Evolutionary conservation across 2,797 vertebrate genomes (phyloP).

Genomic region (Somateria mollissima): DNA sequence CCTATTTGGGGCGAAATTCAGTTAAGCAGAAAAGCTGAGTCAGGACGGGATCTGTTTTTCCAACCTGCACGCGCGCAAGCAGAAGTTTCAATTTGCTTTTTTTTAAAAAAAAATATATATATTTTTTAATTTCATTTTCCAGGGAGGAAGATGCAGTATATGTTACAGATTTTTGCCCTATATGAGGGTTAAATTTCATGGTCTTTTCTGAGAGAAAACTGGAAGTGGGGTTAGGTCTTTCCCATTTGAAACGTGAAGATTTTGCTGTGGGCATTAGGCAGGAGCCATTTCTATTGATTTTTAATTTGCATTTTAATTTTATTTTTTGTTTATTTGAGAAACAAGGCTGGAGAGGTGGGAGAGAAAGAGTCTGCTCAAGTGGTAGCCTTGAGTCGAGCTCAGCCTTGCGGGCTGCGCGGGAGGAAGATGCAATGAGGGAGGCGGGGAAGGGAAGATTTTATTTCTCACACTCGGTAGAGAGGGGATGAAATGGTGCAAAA

Average conservation of each 20-base stretch:
- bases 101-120: no score
- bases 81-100: not conserved
- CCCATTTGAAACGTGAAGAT: not conserved
- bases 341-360: not conserved
- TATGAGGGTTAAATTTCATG: not conserved
- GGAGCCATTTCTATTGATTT: accelerated
- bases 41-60: not conserved
- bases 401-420: not conserved
- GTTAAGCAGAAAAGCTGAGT: not conserved
- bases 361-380: not conserved
- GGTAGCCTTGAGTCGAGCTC: not conserved
- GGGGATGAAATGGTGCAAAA: not conserved
- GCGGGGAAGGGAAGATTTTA: not conserved
- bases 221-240: not conserved
- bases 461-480: not conserved
- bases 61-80: not conserved
- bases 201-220: not conserved
- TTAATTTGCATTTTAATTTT: no score
- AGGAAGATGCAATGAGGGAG: not conserved
- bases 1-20: not conserved
- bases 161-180: not conserved
- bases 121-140: not conserved
- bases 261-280: not conserved
- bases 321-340: not conserved
- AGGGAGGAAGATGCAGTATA: not conserved